These are phyloP conservation scores for Drosophila mettleri DNA, from an alignment of 2,888 invertebrate genomes.

Conservation along the genomic window DNA sequence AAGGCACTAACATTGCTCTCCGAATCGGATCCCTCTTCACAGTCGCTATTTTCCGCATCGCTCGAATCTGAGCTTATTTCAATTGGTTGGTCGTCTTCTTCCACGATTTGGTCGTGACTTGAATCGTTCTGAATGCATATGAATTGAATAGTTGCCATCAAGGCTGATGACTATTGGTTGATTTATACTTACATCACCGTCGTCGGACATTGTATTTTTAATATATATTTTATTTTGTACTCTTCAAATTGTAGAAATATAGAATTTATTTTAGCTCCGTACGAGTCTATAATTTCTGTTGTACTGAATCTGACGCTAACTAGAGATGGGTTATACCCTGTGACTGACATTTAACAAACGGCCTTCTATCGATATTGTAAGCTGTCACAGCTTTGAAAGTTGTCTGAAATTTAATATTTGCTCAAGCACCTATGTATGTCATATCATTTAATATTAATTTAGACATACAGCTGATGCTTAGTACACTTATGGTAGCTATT, in stretches of 20 bases:
- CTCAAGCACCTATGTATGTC: background rate
- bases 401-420: background rate
- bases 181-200: constrained; percentile 33
- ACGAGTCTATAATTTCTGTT: background rate
- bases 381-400: too few species aligned
- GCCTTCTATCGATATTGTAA: constrained; percentile 18
- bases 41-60: constrained; percentile 12
- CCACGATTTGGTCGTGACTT: constrained; percentile 37
- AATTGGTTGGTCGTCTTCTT: constrained; percentile 46
- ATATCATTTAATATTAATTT: background rate
- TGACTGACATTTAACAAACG: background rate
- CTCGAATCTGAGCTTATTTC: constrained; percentile 51
- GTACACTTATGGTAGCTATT: background rate
- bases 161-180: background rate
- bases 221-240: background rate
- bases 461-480: background rate
- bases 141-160: background rate
- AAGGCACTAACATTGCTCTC: constrained; percentile 26
- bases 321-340: constrained; percentile 19
- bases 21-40: constrained; percentile 3
- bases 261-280: background rate
- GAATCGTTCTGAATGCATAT: constrained; percentile 32
- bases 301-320: constrained; percentile 25
- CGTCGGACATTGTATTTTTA: constrained; percentile 40
- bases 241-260: constrained; percentile 6